Conservation (phyloP, 2,888 invertebrate species). For the Euphydryas editha region DNA sequence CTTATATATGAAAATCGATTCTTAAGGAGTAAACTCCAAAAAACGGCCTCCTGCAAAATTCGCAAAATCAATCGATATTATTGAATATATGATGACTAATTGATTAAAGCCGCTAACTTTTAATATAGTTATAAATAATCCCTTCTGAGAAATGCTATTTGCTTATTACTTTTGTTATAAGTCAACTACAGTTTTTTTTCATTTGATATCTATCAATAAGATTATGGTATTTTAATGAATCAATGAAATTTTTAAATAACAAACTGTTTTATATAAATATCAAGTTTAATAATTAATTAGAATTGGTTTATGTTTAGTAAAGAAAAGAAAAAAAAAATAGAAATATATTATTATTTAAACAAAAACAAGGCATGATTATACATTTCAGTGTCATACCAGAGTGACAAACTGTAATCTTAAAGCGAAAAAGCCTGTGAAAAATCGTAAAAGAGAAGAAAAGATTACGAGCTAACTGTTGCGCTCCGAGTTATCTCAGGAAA, state of each 20-base stretch:
- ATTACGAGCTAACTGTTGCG: constrained; percentile 75
- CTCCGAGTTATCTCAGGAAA: constrained; percentile 50
- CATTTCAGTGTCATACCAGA: neutral
- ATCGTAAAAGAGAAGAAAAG: constrained; percentile 41
- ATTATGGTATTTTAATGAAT: too few species aligned
- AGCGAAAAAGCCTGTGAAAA: constrained; percentile 2
- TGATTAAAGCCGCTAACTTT: neutral
- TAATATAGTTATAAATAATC: neutral
- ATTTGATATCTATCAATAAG: too few species aligned
- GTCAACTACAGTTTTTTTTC: too few species aligned
- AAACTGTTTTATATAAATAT: too few species aligned
- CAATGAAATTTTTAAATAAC: too few species aligned
- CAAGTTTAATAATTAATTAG: neutral
- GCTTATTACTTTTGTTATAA: neutral
- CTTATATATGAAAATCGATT: too few species aligned
- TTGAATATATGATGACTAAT: too few species aligned
- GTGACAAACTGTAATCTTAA: neutral
- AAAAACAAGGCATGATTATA: neutral
- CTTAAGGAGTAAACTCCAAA: too few species aligned
- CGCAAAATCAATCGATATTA: too few species aligned
- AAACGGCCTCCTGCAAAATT: too few species aligned
- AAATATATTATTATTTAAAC: neutral
- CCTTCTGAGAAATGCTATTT: neutral
- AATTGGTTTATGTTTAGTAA: neutral
- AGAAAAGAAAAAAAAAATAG: too few species aligned